Conservation (phyloP, 2,113 vertebrate genomes). For the Vidua chalybeata region DNA sequence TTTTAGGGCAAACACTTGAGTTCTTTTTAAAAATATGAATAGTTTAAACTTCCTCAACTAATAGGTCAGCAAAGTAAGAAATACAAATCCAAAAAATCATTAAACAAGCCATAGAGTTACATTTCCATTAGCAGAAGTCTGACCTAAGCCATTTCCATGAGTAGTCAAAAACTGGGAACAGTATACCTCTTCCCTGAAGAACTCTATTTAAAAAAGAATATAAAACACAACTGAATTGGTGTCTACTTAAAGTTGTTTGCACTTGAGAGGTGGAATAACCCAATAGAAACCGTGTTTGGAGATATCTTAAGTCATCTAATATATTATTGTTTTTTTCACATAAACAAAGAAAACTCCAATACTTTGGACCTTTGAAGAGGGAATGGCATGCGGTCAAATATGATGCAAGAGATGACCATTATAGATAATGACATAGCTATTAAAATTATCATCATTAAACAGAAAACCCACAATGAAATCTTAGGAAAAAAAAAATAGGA, state of each 20-base stretch:
- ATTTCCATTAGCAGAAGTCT: neutral
- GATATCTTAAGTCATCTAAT: neutral
- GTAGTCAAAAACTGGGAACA: neutral
- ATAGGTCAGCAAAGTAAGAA: neutral
- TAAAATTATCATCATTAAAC: neutral
- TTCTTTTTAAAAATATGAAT: neutral
- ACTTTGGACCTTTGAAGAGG: neutral
- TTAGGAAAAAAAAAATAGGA: neutral
- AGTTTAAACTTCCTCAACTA: neutral
- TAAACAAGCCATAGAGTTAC: neutral
- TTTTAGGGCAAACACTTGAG: neutral
- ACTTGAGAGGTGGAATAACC: neutral
- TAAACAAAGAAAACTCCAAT: neutral
- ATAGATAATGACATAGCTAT: neutral
- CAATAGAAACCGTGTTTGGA: neutral
- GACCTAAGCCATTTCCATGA: accelerated
- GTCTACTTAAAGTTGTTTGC: neutral
- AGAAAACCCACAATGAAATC: neutral
- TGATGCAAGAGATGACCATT: neutral
- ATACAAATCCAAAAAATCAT: neutral
- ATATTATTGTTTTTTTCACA: neutral
- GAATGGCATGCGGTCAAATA: neutral
- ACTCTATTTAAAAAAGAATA: neutral
- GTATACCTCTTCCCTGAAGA: neutral
- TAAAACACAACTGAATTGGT: neutral